Percentiles rank a stretch among this genome's conserved stretches.
Evolutionary conservation across 2,797 vertebrate species (phyloP).

Genomic region (Anguilla megastoma): DNA sequence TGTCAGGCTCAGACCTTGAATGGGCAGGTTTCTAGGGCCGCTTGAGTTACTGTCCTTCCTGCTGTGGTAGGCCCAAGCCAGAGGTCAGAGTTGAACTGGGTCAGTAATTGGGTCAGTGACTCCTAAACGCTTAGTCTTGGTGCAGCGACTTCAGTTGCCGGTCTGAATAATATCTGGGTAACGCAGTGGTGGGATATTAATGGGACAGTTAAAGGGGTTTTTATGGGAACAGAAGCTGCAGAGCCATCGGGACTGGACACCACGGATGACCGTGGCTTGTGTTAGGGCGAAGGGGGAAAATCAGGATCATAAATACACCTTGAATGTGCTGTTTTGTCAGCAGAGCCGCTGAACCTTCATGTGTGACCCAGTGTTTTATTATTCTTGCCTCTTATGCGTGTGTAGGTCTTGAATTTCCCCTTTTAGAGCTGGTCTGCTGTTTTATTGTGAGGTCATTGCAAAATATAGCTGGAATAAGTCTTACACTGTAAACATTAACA

Average conservation of each 20-base stretch:
- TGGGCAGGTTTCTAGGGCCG: neutral
- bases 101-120: slow-evolving; percentile 19
- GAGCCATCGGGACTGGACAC: neutral
- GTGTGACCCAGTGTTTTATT: neutral
- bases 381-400: slow-evolving; percentile 3
- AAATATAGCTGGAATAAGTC: neutral
- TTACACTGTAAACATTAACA: neutral
- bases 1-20: neutral
- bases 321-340: slow-evolving; percentile 6
- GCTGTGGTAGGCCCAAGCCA: neutral
- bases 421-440: neutral
- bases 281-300: neutral
- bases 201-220: slow-evolving; percentile 19
- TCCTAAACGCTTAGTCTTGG: neutral
- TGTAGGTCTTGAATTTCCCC: neutral
- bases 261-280: slow-evolving; percentile 22
- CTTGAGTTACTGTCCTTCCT: neutral
- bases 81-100: neutral
- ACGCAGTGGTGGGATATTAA: neutral
- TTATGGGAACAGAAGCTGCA: neutral
- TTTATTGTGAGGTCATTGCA: neutral
- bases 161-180: neutral
- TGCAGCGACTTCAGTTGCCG: neutral
- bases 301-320: neutral
- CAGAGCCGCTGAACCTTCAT: neutral